Evolutionary conservation across 2,797 vertebrate species (phyloP).

Genomic region (Lepus townsendii): DNA sequence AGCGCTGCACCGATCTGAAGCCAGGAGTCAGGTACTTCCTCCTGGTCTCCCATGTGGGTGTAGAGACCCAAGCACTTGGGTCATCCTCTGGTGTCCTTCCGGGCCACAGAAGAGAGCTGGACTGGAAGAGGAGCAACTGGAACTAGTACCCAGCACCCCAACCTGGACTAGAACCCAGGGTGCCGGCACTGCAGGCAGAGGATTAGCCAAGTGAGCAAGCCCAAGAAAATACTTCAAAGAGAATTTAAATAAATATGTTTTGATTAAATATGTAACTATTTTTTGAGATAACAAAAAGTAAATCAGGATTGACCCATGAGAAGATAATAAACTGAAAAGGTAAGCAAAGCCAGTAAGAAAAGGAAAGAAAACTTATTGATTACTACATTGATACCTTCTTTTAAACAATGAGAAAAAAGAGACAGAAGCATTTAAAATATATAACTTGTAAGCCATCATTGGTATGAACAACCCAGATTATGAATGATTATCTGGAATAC

Average conservation of each 20-base stretch:
- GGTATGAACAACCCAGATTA: neutral
- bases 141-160: too few relatives aligned
- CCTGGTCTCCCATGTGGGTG: too few relatives aligned
- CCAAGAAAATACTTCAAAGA: neutral
- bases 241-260: neutral
- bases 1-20: too few relatives aligned
- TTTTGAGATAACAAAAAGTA: neutral
- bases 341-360: neutral
- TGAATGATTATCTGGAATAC: neutral
- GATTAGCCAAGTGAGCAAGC: too few relatives aligned
- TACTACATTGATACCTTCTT: neutral
- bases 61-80: too few relatives aligned
- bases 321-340: neutral
- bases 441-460: neutral
- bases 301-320: neutral
- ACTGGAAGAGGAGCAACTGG: too few relatives aligned
- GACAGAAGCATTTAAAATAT: constrained; percentile 8
- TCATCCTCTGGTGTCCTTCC: too few relatives aligned
- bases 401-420: neutral
- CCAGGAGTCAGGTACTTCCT: too few relatives aligned
- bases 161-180: too few relatives aligned
- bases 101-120: too few relatives aligned
- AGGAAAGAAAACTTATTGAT: neutral
- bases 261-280: neutral
- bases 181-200: too few relatives aligned